A percentile compares a stretch with the other conserved stretches of the same genome.
Evolutionary conservation across 2,888 invertebrate species (phyloP).

Genomic region (Eutolmus rufibarbis): DNA sequence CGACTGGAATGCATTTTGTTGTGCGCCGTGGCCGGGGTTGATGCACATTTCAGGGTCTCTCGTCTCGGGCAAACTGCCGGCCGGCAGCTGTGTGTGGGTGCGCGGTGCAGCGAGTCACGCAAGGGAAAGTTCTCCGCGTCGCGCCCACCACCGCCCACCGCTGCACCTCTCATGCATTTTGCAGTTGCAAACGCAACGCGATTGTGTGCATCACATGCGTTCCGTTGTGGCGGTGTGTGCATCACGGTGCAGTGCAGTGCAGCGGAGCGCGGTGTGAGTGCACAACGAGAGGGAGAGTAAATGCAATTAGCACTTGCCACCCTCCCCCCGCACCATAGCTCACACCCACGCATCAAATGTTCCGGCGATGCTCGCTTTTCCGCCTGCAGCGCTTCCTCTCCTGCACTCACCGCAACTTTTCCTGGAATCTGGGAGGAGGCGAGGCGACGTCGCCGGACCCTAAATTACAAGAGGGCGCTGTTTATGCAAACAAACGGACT

Average conservation of each 20-base stretch:
- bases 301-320: conserved; percentile 3
- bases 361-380: background rate
- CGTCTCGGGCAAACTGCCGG: background rate
- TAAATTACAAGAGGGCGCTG: background rate
- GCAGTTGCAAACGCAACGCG: background rate
- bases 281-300: background rate
- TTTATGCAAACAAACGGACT: background rate
- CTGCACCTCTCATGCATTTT: background rate
- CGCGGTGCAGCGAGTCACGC: background rate
- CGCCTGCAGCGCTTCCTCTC: background rate
- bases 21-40: background rate
- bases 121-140: background rate
- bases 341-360: background rate
- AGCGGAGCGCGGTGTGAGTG: background rate
- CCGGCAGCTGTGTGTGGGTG: background rate
- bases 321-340: background rate
- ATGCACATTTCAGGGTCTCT: conserved; percentile 2
- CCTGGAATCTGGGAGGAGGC: background rate
- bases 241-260: background rate
- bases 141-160: background rate
- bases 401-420: background rate
- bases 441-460: background rate
- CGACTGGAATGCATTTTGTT: background rate
- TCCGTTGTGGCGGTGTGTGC: background rate
- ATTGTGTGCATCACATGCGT: background rate